phyloP scores from a whole-genome alignment of 2,888 invertebrate genomes.

The Brachynemurus nebulosus region DNA sequence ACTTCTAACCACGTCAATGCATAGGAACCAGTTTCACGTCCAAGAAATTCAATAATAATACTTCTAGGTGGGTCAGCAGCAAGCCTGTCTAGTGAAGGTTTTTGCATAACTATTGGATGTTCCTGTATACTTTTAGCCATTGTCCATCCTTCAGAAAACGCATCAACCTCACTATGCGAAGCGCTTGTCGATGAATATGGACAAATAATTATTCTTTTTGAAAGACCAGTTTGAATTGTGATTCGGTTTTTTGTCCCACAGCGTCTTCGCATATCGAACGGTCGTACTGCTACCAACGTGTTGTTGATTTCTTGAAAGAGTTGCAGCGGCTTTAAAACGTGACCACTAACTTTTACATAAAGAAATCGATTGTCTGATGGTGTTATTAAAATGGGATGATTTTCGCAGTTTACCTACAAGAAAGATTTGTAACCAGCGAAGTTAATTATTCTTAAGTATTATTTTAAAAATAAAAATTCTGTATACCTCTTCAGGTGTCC shows the following conservation, averaged over 20 bases:
- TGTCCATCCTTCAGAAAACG: slow-evolving; percentile 75
- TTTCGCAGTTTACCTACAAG: slow-evolving; percentile 62
- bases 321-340: slow-evolving; percentile 27
- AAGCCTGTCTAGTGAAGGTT: slow-evolving; percentile 41
- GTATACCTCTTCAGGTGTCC: slow-evolving; percentile 37
- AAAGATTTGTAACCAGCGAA: slow-evolving; percentile 6
- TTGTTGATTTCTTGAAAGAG: slow-evolving; percentile 2
- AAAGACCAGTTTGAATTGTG: slow-evolving; percentile 58
- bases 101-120: slow-evolving; percentile 28
- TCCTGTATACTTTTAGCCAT: slow-evolving; percentile 28
- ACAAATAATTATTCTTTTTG: slow-evolving; percentile 42
- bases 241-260: slow-evolving; percentile 69
- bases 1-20: slow-evolving; percentile 74
- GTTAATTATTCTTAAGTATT: background rate
- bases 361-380: slow-evolving; percentile 61
- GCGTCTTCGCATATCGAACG: slow-evolving; percentile 27
- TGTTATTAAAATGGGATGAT: slow-evolving; percentile 67
- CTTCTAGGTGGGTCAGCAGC: slow-evolving; percentile 50
- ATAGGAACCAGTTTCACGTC: slow-evolving; percentile 60
- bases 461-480: too few species aligned
- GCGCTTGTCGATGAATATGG: slow-evolving; percentile 37
- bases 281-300: slow-evolving; percentile 15
- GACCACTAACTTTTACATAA: slow-evolving; percentile 64
- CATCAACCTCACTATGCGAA: slow-evolving; percentile 54
- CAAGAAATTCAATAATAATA: slow-evolving; percentile 66